Evolutionary conservation across 2,113 vertebrate genomes (phyloP), one percentile per base, ranked within the genome.

Genomic region (Centrocercus urophasianus): DNA sequence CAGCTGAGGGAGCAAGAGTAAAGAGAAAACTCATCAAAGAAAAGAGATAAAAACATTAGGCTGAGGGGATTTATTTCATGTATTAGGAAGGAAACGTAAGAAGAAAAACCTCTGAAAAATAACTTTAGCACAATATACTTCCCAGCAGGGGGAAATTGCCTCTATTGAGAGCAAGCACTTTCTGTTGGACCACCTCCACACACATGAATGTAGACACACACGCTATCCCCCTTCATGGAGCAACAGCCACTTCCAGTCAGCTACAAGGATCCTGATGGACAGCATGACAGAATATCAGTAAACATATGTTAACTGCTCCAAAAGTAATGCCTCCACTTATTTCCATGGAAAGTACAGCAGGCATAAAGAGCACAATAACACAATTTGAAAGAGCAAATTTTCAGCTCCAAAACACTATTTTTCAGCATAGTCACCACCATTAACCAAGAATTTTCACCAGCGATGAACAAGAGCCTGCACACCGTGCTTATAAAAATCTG

Each of bases 11-110:
- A 96, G 72, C 61, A 93, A 57, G 45, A 94, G 45, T 27, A 25
- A 88, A 90, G 56, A 93, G 34, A 88, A 93, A 95, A 92, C 78
- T 96, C 74, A 93, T 94, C 88, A 96, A 90, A 94, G 85, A 95
- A 94, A 88, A 93, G 59, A 16, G 20, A 42, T 96, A 93, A 94
- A 91, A 96, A 94, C 65, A 89, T 95, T 92, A 93, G 71, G 93
- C 86, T 83, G 76, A 75, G 18, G 54, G 34, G 86, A 95, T 96
- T 96, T 96, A 92, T 94, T 95, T 93, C 83, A 94, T 16, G 82
- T 56, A 92, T 94, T 94, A 95, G 65, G 65, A 86, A 93, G 28
- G 54, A 96, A 97, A 96, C 78, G 59, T 40, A 94, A 92, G 60
- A 90, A 69, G 54, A 84, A 96, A 95, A 81, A 91, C 38, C 45